Evolutionary conservation across 2,113 vertebrate genomes (phyloP).

Genomic region (Saguinus midas): DNA sequence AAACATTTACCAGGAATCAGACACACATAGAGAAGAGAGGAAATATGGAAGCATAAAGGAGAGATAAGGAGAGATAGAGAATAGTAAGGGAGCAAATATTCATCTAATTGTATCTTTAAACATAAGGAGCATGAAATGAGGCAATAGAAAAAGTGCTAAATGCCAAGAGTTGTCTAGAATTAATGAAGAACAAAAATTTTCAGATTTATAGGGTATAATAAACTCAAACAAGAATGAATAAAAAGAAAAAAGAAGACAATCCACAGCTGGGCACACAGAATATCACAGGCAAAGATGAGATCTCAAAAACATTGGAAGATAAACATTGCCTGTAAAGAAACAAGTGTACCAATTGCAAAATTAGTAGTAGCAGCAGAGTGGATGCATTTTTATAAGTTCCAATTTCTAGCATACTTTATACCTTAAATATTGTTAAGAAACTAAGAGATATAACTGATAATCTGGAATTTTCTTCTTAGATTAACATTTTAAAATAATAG

Average conservation of each 20-base stretch:
- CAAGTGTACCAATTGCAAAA: neutral
- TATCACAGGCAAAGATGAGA: neutral
- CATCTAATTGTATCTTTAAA: neutral
- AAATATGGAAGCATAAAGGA: neutral
- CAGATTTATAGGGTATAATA: neutral
- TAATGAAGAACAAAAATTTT: neutral
- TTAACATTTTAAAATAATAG: neutral
- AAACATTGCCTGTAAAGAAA: neutral
- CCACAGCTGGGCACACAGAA: neutral
- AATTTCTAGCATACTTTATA: neutral
- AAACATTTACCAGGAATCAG: neutral
- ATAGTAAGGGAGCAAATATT: neutral
- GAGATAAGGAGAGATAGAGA: neutral
- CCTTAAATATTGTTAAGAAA: neutral
- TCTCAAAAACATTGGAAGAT: neutral
- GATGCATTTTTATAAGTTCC: neutral
- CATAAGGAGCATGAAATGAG: no score
- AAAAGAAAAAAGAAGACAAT: neutral
- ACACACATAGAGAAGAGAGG: neutral
- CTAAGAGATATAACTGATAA: neutral
- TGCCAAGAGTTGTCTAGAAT: neutral
- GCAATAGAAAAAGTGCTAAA: neutral
- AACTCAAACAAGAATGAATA: neutral
- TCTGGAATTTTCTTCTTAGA: neutral
- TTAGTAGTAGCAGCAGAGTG: neutral